These are phyloP conservation scores for Lethocerus indicus DNA, from an alignment of 1,140 invertebrate genomes.

Conservation along the genomic window DNA sequence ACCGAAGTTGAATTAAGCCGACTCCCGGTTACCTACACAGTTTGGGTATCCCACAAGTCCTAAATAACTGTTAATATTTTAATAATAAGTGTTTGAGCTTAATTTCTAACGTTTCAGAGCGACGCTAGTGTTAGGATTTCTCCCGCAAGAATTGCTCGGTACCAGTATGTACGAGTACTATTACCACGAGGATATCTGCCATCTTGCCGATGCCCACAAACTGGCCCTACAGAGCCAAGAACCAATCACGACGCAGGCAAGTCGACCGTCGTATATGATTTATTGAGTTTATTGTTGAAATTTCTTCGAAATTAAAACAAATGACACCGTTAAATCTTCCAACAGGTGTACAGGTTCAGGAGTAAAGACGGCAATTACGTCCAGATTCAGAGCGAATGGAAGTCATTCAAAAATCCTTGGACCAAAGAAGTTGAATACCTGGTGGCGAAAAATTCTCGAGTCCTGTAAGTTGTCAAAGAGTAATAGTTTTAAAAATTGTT, in stretches of 20 bases:
- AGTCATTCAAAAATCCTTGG: slow-evolving; percentile 78
- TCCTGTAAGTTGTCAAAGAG: slow-evolving; percentile 33
- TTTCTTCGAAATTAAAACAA: neutral
- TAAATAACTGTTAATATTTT: too few species aligned
- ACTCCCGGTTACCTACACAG: too few species aligned
- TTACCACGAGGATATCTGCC: slow-evolving; percentile 63
- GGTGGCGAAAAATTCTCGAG: slow-evolving; percentile 64
- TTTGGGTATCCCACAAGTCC: too few species aligned
- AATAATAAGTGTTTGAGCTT: neutral
- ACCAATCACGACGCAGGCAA: slow-evolving; percentile 42
- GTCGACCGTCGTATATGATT: slow-evolving; percentile 1
- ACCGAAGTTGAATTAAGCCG: too few species aligned
- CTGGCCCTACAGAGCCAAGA: slow-evolving; percentile 48
- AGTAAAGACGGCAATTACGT: slow-evolving; percentile 58
- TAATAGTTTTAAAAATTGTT: neutral
- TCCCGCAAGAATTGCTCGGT: slow-evolving; percentile 82
- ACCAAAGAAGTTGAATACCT: slow-evolving; percentile 82
- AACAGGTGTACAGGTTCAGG: slow-evolving; percentile 54
- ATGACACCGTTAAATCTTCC: neutral
- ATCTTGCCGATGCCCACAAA: slow-evolving; percentile 71
- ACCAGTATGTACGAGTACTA: slow-evolving; percentile 91
- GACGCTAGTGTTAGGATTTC: slow-evolving; percentile 71
- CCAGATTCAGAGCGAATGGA: slow-evolving; percentile 65
- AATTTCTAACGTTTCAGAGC: slow-evolving; percentile 39
- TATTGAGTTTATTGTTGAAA: neutral